phyloP scores from a whole-genome alignment of 2,113 vertebrate genomes.

The Pogonocichla stellata region DNA sequence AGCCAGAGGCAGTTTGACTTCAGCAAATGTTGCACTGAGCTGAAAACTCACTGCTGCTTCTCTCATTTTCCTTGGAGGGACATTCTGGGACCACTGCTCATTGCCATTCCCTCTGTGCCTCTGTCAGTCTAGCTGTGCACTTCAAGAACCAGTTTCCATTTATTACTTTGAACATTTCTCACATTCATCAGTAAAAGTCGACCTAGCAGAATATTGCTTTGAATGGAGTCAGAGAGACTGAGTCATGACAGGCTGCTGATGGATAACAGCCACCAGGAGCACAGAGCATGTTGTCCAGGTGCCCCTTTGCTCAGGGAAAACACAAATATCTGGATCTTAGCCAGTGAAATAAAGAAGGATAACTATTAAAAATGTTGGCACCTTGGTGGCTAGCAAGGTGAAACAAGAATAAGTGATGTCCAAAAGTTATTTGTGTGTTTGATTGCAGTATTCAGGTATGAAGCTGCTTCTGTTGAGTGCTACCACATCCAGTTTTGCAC shows the following conservation, averaged over 20 bases:
- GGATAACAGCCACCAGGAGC: neutral
- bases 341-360: neutral
- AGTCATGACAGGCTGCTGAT: neutral
- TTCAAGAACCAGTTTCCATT: neutral
- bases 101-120: neutral
- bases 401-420: neutral
- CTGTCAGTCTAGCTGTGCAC: neutral
- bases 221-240: neutral
- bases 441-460: neutral
- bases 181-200: neutral
- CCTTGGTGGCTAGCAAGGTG: neutral
- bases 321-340: neutral
- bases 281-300: neutral
- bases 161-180: neutral
- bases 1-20: neutral
- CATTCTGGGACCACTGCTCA: neutral
- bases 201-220: neutral
- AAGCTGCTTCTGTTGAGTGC: neutral
- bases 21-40: neutral
- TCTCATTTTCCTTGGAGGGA: neutral
- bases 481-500: neutral
- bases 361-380: neutral
- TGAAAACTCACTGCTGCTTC: neutral
- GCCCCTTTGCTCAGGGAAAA: neutral
- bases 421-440: neutral